These are phyloP conservation scores for Ellobium chinense DNA, from an alignment of 2,888 invertebrate genomes.

Conservation along the genomic window DNA sequence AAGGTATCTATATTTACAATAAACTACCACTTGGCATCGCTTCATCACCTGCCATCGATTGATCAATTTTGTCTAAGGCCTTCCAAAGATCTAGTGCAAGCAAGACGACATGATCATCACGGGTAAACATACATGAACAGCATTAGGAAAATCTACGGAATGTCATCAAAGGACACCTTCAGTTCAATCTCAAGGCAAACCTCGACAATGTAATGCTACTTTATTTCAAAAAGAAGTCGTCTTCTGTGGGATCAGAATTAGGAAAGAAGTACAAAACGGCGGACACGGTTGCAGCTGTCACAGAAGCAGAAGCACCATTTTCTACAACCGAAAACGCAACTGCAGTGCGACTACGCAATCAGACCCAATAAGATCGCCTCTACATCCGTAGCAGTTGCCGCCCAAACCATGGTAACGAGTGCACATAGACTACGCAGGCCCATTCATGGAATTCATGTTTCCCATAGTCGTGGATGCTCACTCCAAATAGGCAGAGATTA, in stretches of 20 bases:
- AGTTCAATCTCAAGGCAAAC: neutral
- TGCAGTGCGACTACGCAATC: slow-evolving; percentile 11
- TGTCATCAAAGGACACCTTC: neutral
- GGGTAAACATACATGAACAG: neutral
- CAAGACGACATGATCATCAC: slow-evolving; percentile 9
- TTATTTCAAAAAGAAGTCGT: slow-evolving; percentile 10
- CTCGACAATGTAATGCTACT: neutral
- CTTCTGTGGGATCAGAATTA: slow-evolving; percentile 6
- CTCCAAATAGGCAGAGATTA: neutral
- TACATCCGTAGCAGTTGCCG: slow-evolving; percentile 63
- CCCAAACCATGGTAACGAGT: slow-evolving; percentile 56
- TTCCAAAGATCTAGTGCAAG: neutral
- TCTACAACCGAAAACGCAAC: slow-evolving; percentile 39
- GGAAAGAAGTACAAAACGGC: slow-evolving; percentile 6
- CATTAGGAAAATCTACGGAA: neutral
- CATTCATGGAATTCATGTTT: neutral
- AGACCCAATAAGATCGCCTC: slow-evolving; percentile 53
- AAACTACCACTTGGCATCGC: slow-evolving; percentile 31
- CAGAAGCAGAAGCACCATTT: slow-evolving; percentile 33
- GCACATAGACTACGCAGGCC: neutral
- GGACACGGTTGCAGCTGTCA: neutral
- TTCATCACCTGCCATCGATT: slow-evolving; percentile 35
- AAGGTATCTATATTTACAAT: slow-evolving; percentile 33
- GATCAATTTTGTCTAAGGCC: slow-evolving; percentile 10
- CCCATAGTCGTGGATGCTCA: neutral